Percentiles rank a stretch among this genome's conserved stretches.
Conservation (phyloP, 2,797 vertebrate genomes). For the Margarornis squamiger region DNA sequence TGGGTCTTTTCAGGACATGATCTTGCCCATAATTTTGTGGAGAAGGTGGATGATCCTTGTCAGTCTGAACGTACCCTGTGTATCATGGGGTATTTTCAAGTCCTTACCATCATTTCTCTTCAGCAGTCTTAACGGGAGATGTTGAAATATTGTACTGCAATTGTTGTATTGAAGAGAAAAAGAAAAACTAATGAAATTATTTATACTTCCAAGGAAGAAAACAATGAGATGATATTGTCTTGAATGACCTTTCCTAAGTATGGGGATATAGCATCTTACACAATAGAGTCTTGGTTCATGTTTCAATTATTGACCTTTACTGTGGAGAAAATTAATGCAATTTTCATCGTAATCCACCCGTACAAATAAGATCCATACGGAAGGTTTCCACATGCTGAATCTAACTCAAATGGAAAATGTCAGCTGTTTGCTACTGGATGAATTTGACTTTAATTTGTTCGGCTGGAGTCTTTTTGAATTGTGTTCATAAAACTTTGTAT, state of each 20-base stretch:
- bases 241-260: conserved; percentile 76
- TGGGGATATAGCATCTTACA: conserved; percentile 73
- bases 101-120: conserved; percentile 37
- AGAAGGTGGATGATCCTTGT: neutral
- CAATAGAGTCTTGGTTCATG: conserved; percentile 77
- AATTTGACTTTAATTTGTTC: conserved; percentile 71
- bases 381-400: conserved; percentile 74
- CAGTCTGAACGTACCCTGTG: neutral
- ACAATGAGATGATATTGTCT: conserved; percentile 76
- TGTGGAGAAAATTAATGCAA: conserved; percentile 79
- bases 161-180: conserved; percentile 52
- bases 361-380: conserved; percentile 76
- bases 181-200: conserved; percentile 70
- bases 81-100: neutral
- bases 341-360: conserved; percentile 76
- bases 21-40: neutral
- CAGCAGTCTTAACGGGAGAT: conserved; percentile 49
- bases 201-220: conserved; percentile 73
- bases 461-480: conserved; percentile 40
- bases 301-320: conserved; percentile 81
- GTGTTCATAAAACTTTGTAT: conserved; percentile 1
- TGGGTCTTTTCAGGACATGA: neutral
- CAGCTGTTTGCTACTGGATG: conserved; percentile 72
- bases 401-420: conserved; percentile 78
- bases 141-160: conserved; percentile 59